Percentiles rank a stretch among this genome's conserved stretches.
These are phyloP conservation scores for Hydropsyche tenuis DNA, from an alignment of 1,140 invertebrate species.

Conservation along the genomic window DNA sequence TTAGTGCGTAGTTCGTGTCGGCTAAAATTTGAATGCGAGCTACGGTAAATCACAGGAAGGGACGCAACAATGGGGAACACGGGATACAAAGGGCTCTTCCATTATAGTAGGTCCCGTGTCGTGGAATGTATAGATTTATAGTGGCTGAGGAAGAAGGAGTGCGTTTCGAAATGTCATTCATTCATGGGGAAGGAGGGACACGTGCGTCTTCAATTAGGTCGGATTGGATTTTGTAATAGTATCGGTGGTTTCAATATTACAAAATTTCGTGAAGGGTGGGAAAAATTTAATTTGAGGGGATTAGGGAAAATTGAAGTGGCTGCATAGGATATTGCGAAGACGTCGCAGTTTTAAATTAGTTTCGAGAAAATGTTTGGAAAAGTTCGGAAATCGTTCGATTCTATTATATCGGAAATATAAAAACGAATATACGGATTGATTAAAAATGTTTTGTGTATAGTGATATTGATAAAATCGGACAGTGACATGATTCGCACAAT, in stretches of 20 bases:
- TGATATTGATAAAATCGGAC: no score
- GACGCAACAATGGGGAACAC: slow-evolving; percentile 7
- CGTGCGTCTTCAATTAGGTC: slow-evolving; percentile 7
- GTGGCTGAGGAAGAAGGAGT: neutral
- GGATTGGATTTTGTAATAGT: no score
- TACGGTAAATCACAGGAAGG: slow-evolving; percentile 17
- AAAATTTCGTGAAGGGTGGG: no score
- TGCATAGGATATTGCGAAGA: no score
- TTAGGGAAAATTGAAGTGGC: no score
- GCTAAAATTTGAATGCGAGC: neutral
- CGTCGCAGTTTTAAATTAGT: no score
- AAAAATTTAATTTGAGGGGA: no score
- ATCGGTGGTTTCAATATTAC: no score
- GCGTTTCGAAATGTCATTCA: slow-evolving; percentile 32
- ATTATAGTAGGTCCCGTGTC: neutral
- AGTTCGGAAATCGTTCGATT: no score
- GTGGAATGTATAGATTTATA: neutral
- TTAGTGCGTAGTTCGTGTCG: neutral
- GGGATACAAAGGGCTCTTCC: neutral
- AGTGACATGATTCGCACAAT: no score
- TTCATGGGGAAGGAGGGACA: slow-evolving; percentile 3
- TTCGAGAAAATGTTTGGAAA: no score
- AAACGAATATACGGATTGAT: neutral
- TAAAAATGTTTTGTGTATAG: neutral
- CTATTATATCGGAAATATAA: no score